These are phyloP conservation scores for Apostichopus japonicus DNA, from an alignment of 35 echinoderm and acorn worm genomes.

Conservation along the genomic window DNA sequence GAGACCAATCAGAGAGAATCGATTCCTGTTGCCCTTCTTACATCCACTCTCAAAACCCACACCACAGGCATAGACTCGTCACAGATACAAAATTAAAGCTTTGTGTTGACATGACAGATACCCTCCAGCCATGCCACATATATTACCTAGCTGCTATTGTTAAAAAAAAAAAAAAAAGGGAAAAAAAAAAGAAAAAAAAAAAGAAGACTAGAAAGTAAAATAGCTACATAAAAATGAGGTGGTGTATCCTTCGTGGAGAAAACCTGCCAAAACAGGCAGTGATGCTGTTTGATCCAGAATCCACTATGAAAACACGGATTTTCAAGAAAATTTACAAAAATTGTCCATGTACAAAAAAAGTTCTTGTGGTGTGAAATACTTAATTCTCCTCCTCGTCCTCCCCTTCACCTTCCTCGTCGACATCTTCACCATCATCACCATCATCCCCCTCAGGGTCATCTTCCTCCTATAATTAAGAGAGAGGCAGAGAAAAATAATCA, in stretches of 20 bases:
- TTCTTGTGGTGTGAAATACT: slow-evolving; percentile 30
- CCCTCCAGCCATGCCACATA: neutral
- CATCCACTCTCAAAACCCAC: too few relatives aligned
- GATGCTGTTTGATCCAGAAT: slow-evolving; percentile 34
- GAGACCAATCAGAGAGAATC: too few relatives aligned
- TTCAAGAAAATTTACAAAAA: slow-evolving; percentile 57
- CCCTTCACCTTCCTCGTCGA: slow-evolving; percentile 19
- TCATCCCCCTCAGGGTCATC: slow-evolving; percentile 34
- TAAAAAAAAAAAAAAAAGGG: too few relatives aligned
- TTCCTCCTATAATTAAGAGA: slow-evolving; percentile 1
- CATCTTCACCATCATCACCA: neutral
- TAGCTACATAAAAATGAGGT: slow-evolving; percentile 37
- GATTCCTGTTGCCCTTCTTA: too few relatives aligned
- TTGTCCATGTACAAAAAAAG: slow-evolving; percentile 20
- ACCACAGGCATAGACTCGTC: neutral
- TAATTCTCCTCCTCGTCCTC: slow-evolving; percentile 39
- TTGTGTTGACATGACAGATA: slow-evolving; percentile 1
- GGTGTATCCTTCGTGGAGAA: slow-evolving; percentile 30
- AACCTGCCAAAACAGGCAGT: slow-evolving; percentile 17
- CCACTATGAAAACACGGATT: slow-evolving; percentile 42
- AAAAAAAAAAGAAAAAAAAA: neutral
- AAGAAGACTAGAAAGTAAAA: neutral
- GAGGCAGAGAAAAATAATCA: neutral
- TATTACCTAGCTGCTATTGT: neutral
- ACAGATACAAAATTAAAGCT: neutral